These are phyloP conservation scores for Xyrichtys novacula DNA, from an alignment of 2,797 vertebrate species.

Conservation along the genomic window DNA sequence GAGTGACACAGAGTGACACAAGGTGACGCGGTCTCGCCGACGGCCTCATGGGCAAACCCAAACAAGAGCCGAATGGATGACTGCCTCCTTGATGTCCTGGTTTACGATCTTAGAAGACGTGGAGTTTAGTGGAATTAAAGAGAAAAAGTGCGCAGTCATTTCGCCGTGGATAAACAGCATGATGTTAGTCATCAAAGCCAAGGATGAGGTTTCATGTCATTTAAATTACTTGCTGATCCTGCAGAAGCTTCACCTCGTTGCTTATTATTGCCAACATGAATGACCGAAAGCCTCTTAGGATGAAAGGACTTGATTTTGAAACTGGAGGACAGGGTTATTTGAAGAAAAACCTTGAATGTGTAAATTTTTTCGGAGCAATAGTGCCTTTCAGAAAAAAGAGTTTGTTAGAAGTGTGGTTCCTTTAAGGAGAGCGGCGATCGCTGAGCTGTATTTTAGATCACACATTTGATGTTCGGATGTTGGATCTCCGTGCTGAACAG, in stretches of 20 bases:
- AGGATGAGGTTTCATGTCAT: background rate
- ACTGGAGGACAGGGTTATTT: slow-evolving; percentile 8
- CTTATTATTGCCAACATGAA: background rate
- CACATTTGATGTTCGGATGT: too few species aligned
- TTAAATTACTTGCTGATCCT: background rate
- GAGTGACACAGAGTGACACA: slow-evolving; percentile 51
- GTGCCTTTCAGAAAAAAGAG: too few species aligned
- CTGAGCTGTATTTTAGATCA: too few species aligned
- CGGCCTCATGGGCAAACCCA: slow-evolving; percentile 47
- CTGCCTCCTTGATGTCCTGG: slow-evolving; percentile 28
- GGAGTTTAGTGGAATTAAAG: slow-evolving; percentile 11
- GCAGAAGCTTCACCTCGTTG: background rate
- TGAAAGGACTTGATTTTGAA: slow-evolving; percentile 10
- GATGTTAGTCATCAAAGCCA: background rate
- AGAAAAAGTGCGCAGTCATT: slow-evolving; percentile 5
- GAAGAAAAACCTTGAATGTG: too few species aligned
- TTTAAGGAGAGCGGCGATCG: too few species aligned
- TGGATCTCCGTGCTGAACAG: too few species aligned
- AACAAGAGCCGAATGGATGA: slow-evolving; percentile 41
- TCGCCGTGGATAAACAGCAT: slow-evolving; percentile 1
- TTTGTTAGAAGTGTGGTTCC: too few species aligned
- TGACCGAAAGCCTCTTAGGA: background rate
- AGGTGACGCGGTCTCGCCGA: slow-evolving; percentile 53
- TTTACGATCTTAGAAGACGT: slow-evolving; percentile 5
- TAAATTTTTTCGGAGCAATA: too few species aligned